Base-by-base conservation (phyloP, 2,888 invertebrate genomes). In the Marronus borbonicus region DNA sequence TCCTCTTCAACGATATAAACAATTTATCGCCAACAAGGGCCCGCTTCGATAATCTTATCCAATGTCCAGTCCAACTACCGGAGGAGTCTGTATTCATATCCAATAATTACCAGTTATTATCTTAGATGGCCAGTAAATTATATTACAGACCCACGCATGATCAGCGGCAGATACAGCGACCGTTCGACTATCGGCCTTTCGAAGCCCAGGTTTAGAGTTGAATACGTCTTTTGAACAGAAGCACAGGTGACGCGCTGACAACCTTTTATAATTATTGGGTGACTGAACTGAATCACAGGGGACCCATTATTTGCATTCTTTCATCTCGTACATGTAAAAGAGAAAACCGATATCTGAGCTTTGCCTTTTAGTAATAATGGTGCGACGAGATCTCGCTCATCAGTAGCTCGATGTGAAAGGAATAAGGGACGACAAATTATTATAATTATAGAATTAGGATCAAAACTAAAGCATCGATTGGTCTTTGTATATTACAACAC, bases 101-200 rank as follows among this genome's bases (percentile, higher is more conserved):
- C 86, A 84, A 85, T 86, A 87, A 87, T 87, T 87, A 87, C 85
- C 84, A 84, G 86, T 86, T 86, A 87, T 87, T 87, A 87, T 86
- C 84, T 82, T 83, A 84, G 86, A 87, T 87, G 84, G 86, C 84
- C 84, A 84, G 85, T 86, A 87, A 87, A 87, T 87, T 87, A 87
- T 87, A 87, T 86, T 85, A 86, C 84, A 85, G 84, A 85, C 87
- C 87, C 87, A 87, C 87, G 87, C 87, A 87, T 82, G 83, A 86
- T 84, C 83, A 82, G 82, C 83, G 82, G 82, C 82, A 82, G 82
- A 83, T 72, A 78, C 72, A 55, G 39, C 64, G 60, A 44, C 49
- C 72, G 44, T 28, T 58, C 60, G 72, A 74, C 72, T 74, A 60
- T 74, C 72, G 28, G 58, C 72, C 60, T 74, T 74, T 60, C 20